Evolutionary conservation across 2,888 invertebrate species (phyloP).

Genomic region (Lumbricus terrestris): DNA sequence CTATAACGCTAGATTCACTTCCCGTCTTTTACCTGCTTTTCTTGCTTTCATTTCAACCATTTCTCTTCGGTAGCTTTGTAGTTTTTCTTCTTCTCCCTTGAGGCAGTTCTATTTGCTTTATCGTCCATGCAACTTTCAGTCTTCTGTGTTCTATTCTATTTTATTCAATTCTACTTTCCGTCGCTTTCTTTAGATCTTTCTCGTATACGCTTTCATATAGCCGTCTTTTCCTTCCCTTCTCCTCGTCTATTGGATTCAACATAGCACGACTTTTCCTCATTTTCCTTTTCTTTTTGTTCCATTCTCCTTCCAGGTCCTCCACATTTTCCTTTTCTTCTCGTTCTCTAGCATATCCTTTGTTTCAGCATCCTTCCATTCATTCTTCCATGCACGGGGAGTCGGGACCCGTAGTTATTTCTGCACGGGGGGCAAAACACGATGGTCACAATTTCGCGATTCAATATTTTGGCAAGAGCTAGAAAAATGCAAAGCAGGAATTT

Average conservation of each 20-base stretch:
- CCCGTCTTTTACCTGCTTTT: neutral
- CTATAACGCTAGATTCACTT: neutral
- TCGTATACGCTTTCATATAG: neutral
- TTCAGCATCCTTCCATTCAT: too few relatives aligned
- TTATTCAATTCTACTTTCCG: neutral
- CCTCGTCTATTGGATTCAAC: neutral
- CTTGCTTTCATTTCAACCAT: neutral
- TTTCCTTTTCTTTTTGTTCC: neutral
- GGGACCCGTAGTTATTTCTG: too few relatives aligned
- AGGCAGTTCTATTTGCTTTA: neutral
- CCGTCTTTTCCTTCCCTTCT: neutral
- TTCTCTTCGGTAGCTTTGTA: neutral
- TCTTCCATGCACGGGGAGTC: too few relatives aligned
- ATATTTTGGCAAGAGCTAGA: too few relatives aligned
- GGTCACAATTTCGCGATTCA: too few relatives aligned
- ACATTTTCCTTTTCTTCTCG: neutral
- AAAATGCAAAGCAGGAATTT: too few relatives aligned
- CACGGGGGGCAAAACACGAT: too few relatives aligned
- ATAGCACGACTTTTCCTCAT: neutral
- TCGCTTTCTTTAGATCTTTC: neutral
- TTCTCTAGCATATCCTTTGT: neutral
- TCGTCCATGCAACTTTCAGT: neutral
- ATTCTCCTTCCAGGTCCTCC: neutral
- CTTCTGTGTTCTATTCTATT: neutral
- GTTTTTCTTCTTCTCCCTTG: neutral